phyloP scores from a whole-genome alignment of 2,797 vertebrate genomes.

The Gymnopithys bicolor region DNA sequence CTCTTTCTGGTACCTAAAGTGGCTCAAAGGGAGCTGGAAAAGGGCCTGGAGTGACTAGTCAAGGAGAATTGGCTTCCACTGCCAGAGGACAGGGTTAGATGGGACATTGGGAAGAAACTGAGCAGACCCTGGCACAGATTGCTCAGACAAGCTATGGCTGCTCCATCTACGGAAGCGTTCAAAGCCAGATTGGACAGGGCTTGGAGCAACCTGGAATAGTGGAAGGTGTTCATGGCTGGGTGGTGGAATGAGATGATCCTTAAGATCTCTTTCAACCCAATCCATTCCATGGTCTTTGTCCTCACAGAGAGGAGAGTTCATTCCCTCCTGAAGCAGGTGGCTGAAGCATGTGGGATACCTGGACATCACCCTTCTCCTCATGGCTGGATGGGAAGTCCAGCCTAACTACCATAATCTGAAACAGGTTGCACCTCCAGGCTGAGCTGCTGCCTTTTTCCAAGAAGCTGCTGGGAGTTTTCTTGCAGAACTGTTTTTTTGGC shows the following conservation, averaged over 20 bases:
- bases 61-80: neutral
- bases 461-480: slow-evolving; percentile 52
- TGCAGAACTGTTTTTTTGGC: slow-evolving; percentile 47
- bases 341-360: neutral
- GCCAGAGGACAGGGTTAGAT: neutral
- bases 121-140: neutral
- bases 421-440: slow-evolving; percentile 23
- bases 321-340: slow-evolving; percentile 12
- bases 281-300: neutral
- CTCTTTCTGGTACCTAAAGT: neutral
- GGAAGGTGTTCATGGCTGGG: neutral
- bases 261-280: neutral
- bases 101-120: neutral
- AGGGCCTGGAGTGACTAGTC: neutral
- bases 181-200: accelerated
- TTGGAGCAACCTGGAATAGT: accelerated
- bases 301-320: neutral
- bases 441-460: slow-evolving; percentile 49
- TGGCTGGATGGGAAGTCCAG: neutral
- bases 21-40: neutral
- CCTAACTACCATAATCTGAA: neutral
- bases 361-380: neutral
- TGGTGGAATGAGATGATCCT: neutral
- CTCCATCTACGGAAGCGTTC: neutral
- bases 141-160: neutral